Evolutionary conservation across 2,113 vertebrate species (phyloP).

Genomic region (Salvelinus namaycush): DNA sequence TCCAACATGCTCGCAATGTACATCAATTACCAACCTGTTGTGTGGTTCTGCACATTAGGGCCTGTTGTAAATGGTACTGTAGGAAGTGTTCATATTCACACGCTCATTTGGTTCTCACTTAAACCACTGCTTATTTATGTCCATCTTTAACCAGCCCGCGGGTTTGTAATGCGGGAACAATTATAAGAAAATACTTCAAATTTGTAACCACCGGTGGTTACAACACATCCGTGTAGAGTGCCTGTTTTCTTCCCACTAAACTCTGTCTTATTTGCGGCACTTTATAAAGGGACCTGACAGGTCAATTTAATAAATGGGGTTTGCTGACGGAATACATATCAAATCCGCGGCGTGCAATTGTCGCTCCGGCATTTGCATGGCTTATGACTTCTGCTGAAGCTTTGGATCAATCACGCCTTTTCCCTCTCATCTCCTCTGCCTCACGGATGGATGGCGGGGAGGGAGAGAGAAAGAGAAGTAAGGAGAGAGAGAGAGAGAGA

Average conservation of each 20-base stretch:
- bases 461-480: too few species aligned
- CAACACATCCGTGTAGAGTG: slow-evolving; percentile 33
- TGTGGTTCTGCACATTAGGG: not conserved
- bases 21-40: not conserved
- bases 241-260: slow-evolving; percentile 44
- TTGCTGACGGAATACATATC: slow-evolving; percentile 75
- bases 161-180: not conserved
- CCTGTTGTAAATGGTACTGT: not conserved
- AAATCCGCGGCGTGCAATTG: slow-evolving; percentile 67
- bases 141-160: not conserved
- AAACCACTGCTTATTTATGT: not conserved
- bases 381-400: slow-evolving; percentile 71
- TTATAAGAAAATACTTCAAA: slow-evolving; percentile 11
- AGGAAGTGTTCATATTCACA: not conserved
- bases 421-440: slow-evolving; percentile 6
- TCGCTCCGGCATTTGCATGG: slow-evolving; percentile 65
- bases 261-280: slow-evolving; percentile 52
- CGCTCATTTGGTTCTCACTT: too few species aligned
- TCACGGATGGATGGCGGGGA: slow-evolving; percentile 8
- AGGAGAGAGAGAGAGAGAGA: too few species aligned
- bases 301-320: slow-evolving; percentile 74
- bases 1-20: not conserved
- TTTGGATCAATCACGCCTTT: slow-evolving; percentile 64
- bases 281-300: slow-evolving; percentile 69
- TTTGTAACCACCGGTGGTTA: not conserved